These are phyloP conservation scores for Thecophora atra DNA, from an alignment of 2,888 invertebrate species.

Conservation along the genomic window DNA sequence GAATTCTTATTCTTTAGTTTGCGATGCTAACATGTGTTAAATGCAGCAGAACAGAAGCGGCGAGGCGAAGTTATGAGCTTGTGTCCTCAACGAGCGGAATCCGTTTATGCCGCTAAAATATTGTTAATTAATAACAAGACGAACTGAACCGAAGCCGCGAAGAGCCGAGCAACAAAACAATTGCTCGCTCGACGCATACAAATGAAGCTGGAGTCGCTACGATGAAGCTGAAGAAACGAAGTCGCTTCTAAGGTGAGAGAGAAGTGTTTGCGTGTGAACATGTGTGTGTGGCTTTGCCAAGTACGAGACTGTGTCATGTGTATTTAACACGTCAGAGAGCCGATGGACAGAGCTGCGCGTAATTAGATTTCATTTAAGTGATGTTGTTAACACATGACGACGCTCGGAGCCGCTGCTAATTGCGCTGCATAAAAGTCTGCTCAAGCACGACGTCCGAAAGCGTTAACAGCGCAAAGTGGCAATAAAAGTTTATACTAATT, in stretches of 20 bases:
- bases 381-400: background rate
- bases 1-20: constrained; percentile 7
- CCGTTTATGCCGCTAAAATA: constrained; percentile 1
- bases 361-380: background rate
- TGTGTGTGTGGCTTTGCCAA: background rate
- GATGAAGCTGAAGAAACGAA: too few relatives aligned
- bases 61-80: background rate
- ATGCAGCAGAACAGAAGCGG: background rate
- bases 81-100: background rate
- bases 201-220: background rate
- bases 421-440: background rate
- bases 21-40: constrained; percentile 9
- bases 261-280: background rate
- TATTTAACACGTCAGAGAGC: too few relatives aligned
- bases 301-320: background rate
- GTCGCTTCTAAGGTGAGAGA: too few relatives aligned
- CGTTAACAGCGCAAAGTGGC: background rate
- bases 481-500: background rate
- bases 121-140: constrained; percentile 16
- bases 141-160: background rate
- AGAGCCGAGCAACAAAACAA: background rate
- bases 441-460: background rate
- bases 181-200: background rate
- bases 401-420: background rate
- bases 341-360: background rate